Evolutionary conservation across 2,113 vertebrate genomes (phyloP).

Genomic region (Cygnus buccinator): DNA sequence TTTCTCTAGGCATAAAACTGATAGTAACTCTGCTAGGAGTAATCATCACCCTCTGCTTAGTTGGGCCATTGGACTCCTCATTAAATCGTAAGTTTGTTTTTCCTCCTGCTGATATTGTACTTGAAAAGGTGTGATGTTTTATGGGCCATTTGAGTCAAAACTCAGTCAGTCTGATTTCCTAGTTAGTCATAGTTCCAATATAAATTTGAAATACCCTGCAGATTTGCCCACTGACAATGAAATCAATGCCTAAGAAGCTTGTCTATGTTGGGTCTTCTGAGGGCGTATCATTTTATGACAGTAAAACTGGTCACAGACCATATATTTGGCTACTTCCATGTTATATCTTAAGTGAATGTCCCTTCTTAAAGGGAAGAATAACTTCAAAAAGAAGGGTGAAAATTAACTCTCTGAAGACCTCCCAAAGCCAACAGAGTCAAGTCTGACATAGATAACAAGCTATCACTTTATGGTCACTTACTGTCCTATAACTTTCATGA

Average conservation of each 20-base stretch:
- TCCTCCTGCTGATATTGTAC: neutral
- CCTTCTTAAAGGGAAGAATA: neutral
- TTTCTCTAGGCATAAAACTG: neutral
- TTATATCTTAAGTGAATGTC: neutral
- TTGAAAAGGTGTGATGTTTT: neutral
- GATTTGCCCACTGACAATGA: neutral
- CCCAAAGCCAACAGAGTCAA: neutral
- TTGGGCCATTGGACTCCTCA: neutral
- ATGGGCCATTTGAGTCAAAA: neutral
- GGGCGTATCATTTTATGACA: neutral
- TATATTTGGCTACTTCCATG: neutral
- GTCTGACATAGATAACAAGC: neutral
- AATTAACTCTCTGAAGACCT: neutral
- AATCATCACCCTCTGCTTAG: neutral
- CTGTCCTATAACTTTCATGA: neutral
- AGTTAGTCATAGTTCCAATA: neutral
- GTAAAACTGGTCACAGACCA: neutral
- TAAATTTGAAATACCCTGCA: neutral
- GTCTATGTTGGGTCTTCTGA: neutral
- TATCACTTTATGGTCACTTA: rapidly evolving
- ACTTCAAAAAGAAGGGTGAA: neutral
- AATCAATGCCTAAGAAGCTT: neutral
- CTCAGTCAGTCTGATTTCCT: neutral
- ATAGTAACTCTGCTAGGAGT: neutral
- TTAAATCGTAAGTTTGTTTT: neutral